phyloP scores from a whole-genome alignment of 2,797 vertebrate genomes.

The Falco concolor region DNA sequence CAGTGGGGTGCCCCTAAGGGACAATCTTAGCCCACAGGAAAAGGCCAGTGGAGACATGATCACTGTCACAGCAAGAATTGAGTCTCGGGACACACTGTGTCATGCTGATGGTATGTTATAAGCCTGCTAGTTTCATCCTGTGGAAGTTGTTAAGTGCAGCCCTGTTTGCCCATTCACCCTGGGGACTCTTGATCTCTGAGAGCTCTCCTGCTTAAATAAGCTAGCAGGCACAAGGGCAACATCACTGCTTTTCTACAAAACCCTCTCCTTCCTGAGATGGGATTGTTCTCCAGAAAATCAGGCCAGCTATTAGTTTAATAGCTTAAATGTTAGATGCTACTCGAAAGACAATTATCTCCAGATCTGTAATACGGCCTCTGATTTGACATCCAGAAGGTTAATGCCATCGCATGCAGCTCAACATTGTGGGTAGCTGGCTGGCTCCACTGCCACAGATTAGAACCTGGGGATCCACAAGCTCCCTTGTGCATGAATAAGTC shows the following conservation, averaged over 20 bases:
- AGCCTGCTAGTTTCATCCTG: neutral
- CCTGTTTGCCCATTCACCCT: neutral
- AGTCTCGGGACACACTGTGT: neutral
- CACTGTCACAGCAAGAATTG: neutral
- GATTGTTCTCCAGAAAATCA: neutral
- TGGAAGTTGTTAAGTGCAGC: neutral
- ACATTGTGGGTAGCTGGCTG: neutral
- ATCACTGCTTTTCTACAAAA: neutral
- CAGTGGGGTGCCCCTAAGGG: neutral
- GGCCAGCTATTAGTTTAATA: neutral
- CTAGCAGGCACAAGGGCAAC: neutral
- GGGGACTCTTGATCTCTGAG: neutral
- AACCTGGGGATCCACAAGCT: neutral
- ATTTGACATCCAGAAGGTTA: neutral
- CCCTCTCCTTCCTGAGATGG: neutral
- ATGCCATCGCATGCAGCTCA: fast-evolving
- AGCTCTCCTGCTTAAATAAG: neutral
- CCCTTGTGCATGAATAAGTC: neutral
- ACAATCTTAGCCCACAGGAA: neutral
- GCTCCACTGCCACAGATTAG: neutral
- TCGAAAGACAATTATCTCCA: neutral
- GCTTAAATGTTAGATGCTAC: neutral
- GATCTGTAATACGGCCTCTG: neutral
- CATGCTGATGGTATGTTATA: neutral
- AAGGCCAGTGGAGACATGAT: neutral